Percentiles rank a stretch among this genome's conserved stretches.
Evolutionary conservation across 2,797 vertebrate genomes (phyloP).

Genomic region (Coccyzus lansbergi): DNA sequence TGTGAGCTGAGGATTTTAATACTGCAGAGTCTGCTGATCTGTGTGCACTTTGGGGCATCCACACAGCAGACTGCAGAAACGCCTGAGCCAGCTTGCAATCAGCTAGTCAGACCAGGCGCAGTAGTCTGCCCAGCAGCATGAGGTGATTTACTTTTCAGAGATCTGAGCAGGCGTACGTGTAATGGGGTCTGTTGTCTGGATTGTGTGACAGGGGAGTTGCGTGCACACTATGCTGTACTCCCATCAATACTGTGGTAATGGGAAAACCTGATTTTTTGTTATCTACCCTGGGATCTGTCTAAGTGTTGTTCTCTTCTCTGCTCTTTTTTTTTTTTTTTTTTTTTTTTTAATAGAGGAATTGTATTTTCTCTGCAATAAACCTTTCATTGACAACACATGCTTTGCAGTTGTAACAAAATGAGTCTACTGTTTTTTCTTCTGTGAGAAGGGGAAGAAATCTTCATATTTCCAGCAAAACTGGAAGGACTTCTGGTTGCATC

Average conservation of each 20-base stretch:
- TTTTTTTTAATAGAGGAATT: background rate
- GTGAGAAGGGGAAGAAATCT: background rate
- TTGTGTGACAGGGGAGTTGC: background rate
- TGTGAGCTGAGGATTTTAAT: background rate
- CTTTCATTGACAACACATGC: background rate
- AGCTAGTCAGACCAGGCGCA: background rate
- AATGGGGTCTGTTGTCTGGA: background rate
- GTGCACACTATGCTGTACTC: rapidly evolving
- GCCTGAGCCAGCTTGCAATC: background rate
- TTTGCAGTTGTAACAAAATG: background rate
- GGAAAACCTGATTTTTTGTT: background rate
- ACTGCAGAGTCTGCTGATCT: background rate
- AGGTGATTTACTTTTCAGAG: background rate
- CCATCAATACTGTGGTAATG: background rate
- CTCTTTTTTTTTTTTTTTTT: no score
- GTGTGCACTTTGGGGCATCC: background rate
- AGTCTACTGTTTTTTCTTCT: background rate
- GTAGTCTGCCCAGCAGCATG: background rate
- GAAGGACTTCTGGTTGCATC: background rate
- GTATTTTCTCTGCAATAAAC: background rate
- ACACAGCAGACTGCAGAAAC: background rate
- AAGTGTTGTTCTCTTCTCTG: background rate
- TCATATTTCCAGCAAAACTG: background rate
- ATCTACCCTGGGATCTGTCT: background rate
- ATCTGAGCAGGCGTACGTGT: background rate